Evolutionary conservation across 2,113 vertebrate species (phyloP).

Genomic region (Podilymbus podiceps): DNA sequence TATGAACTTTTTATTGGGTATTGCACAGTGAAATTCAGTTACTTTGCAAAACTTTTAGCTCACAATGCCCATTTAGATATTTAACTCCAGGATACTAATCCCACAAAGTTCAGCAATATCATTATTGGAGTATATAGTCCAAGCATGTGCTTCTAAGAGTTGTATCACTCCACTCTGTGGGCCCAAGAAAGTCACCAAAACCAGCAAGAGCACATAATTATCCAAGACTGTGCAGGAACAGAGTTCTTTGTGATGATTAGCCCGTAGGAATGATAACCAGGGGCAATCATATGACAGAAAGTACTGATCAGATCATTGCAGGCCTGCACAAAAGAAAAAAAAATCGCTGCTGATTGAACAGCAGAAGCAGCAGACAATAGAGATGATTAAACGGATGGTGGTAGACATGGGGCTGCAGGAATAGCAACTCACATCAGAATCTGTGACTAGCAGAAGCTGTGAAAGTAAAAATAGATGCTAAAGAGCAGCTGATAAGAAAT

Average conservation of each 20-base stretch:
- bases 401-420: slow-evolving; percentile 31
- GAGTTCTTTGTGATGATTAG: not conserved
- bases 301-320: slow-evolving; percentile 19
- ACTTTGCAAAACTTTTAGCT: not conserved
- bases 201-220: not conserved
- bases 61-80: not conserved
- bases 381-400: slow-evolving; percentile 44
- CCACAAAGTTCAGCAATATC: not conserved
- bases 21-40: not conserved
- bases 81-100: not conserved
- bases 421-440: slow-evolving; percentile 44
- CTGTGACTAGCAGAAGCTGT: slow-evolving; percentile 30
- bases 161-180: not conserved
- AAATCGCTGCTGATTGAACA: slow-evolving; percentile 28
- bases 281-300: slow-evolving; percentile 20
- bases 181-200: not conserved
- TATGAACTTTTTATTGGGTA: not conserved
- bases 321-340: slow-evolving; percentile 1
- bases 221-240: not conserved
- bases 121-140: not conserved
- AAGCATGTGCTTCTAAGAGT: not conserved
- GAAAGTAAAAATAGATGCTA: slow-evolving; percentile 51
- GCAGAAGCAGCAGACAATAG: slow-evolving; percentile 45
- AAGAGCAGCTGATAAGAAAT: slow-evolving; percentile 52
- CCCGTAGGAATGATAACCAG: not conserved